A percentile compares a stretch with the other conserved stretches of the same genome.
These are phyloP conservation scores for Lithophane ornitopus DNA, from an alignment of 2,888 invertebrate genomes.

Conservation along the genomic window DNA sequence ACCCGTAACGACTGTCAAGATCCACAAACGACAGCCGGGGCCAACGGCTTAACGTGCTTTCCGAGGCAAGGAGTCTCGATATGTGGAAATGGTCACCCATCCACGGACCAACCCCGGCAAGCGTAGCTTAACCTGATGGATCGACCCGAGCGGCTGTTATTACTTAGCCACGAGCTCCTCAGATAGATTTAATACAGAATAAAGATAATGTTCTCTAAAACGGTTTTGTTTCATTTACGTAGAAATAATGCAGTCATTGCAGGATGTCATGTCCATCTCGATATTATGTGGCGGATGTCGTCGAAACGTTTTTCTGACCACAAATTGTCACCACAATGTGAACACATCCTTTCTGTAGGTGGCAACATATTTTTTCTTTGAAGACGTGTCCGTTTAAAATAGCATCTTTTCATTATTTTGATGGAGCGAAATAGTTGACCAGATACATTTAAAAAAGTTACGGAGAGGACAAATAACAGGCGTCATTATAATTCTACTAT, in stretches of 20 bases:
- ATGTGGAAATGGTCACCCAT: too few relatives aligned
- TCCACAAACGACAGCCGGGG: too few relatives aligned
- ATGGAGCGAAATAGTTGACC: not conserved
- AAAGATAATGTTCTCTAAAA: not conserved
- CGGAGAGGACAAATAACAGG: not conserved
- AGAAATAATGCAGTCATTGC: slow-evolving; percentile 37
- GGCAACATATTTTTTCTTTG: slow-evolving; percentile 23
- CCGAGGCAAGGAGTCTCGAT: too few relatives aligned
- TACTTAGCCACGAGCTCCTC: too few relatives aligned
- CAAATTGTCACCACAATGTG: slow-evolving; percentile 53
- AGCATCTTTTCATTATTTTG: not conserved
- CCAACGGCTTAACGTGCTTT: too few relatives aligned
- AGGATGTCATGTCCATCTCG: slow-evolving; percentile 64
- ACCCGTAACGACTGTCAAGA: too few relatives aligned
- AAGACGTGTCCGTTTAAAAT: slow-evolving; percentile 1
- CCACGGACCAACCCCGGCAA: too few relatives aligned
- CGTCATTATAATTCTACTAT: not conserved
- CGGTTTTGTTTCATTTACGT: slow-evolving; percentile 21
- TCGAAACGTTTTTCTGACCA: slow-evolving; percentile 60
- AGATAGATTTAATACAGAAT: slow-evolving; percentile 5
- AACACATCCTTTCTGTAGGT: slow-evolving; percentile 33
- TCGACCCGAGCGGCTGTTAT: too few relatives aligned
- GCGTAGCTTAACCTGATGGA: too few relatives aligned
- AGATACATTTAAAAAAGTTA: too few relatives aligned
- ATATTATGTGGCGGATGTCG: slow-evolving; percentile 60